phyloP scores from a whole-genome alignment of 1,140 invertebrate genomes.

The Drosophila pectinifera region DNA sequence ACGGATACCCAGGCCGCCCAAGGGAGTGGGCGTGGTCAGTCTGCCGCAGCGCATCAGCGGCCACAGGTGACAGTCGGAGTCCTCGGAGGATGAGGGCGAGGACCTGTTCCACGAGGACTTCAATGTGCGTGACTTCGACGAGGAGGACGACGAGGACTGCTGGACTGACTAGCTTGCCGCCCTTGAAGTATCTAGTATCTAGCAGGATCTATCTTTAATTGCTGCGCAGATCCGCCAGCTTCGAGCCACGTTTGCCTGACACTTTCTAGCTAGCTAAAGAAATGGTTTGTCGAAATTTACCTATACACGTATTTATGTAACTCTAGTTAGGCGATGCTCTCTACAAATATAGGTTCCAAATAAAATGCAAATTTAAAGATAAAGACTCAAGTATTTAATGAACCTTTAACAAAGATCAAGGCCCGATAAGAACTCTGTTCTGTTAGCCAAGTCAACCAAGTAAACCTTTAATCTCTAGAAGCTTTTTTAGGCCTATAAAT shows the following conservation, averaged over 20 bases:
- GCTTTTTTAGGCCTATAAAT: conserved; percentile 9
- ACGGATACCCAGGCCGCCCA: conserved; percentile 77
- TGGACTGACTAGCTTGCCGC: conserved; percentile 73
- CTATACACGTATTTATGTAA: conserved; percentile 34
- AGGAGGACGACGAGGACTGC: conserved; percentile 72
- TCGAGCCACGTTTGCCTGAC: conserved; percentile 43
- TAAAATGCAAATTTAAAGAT: conserved; percentile 31
- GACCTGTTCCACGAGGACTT: conserved; percentile 82
- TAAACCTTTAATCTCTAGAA: no score
- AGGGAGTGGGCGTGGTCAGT: conserved; percentile 62
- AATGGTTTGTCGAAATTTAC: conserved; percentile 40
- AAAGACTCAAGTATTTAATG: neutral
- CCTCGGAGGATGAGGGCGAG: conserved; percentile 80
- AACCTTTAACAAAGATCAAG: neutral
- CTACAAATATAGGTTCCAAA: conserved; percentile 40
- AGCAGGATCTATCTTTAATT: conserved; percentile 37
- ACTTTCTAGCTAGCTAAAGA: conserved; percentile 48
- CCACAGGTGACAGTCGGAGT: conserved; percentile 83
- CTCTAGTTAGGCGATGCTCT: conserved; percentile 47
- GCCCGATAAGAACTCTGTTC: neutral
- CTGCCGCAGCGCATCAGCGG: conserved; percentile 71
- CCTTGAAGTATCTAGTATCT: conserved; percentile 10
- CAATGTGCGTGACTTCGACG: conserved; percentile 77
- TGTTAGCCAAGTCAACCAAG: no score
- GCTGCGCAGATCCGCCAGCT: conserved; percentile 30